Evolutionary conservation across 2,113 vertebrate species (phyloP).

Genomic region (Stegostoma tigrinum): DNA sequence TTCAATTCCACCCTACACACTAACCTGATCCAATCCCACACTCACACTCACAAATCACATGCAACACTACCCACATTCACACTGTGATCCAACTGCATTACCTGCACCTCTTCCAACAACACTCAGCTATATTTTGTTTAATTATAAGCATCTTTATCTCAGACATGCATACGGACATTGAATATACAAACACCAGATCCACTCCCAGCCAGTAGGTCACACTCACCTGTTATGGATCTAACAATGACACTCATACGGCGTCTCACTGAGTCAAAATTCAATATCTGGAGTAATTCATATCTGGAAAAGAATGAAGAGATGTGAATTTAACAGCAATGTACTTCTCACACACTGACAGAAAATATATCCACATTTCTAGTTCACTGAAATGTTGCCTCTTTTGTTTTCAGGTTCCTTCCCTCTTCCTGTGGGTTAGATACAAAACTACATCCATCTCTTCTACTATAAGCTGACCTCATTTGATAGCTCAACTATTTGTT

Average conservation of each 20-base stretch:
- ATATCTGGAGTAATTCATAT: conserved; percentile 80
- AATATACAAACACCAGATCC: not conserved
- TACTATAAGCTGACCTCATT: too few relatives aligned
- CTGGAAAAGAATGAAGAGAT: conserved; percentile 50
- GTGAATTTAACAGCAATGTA: not conserved
- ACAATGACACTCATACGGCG: conserved; percentile 95
- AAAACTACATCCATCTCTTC: too few relatives aligned
- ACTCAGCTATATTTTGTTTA: conserved; percentile 64
- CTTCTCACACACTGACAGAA: not conserved
- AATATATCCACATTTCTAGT: not conserved
- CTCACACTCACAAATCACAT: not conserved
- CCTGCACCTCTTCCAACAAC: not conserved
- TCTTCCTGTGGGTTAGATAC: too few relatives aligned
- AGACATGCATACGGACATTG: too few relatives aligned
- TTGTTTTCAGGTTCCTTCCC: not conserved
- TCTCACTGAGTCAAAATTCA: conserved; percentile 91
- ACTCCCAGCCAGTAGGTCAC: not conserved
- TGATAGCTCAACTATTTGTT: not conserved
- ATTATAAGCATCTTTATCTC: conserved; percentile 42
- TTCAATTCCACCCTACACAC: not conserved
- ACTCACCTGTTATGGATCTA: conserved; percentile 65
- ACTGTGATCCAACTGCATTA: not conserved
- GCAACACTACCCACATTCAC: not conserved
- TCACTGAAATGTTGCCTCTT: not conserved
- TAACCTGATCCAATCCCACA: not conserved